Evolutionary conservation across 2,888 invertebrate genomes (phyloP).

Genomic region (Capitulum mitella): DNA sequence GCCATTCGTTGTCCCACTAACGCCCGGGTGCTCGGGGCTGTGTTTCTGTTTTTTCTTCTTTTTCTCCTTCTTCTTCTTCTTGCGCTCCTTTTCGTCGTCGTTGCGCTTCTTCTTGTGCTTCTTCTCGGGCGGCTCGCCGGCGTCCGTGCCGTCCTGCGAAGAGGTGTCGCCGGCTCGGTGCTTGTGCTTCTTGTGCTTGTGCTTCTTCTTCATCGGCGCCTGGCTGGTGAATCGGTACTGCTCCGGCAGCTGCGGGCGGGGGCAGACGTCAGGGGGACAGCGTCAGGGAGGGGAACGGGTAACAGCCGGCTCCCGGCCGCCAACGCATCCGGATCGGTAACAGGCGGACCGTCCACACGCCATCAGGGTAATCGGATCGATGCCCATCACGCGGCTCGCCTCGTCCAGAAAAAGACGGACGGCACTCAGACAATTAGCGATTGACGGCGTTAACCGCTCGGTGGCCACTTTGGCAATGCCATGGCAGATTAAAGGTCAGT

Average conservation of each 20-base stretch:
- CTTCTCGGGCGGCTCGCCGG: constrained; percentile 55
- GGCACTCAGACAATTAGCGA: no score
- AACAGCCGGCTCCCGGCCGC: not conserved
- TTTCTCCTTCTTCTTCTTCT: constrained; percentile 90
- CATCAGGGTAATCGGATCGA: no score
- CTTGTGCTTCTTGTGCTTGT: constrained; percentile 91
- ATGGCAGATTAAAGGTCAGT: no score
- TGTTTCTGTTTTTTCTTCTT: constrained; percentile 91
- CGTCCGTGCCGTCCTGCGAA: constrained; percentile 37
- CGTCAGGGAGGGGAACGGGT: not conserved
- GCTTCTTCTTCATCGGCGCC: constrained; percentile 84
- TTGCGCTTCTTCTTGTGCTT: constrained; percentile 91
- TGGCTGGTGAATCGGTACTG: constrained; percentile 90
- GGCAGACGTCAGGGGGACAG: not conserved
- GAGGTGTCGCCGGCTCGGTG: constrained; percentile 47
- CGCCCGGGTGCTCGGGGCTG: constrained; percentile 69
- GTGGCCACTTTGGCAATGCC: no score
- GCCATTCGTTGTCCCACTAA: constrained; percentile 26
- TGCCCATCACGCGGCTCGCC: no score
- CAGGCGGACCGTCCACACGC: constrained; percentile 35
- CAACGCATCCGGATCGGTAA: constrained; percentile 19
- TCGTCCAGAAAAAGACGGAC: no score
- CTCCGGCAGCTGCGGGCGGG: constrained; percentile 65
- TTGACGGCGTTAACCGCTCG: no score
- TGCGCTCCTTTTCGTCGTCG: constrained; percentile 86